Percentiles rank a stretch among this genome's conserved stretches.
phyloP scores from a whole-genome alignment of 2,888 invertebrate species.

The Acanthosoma haemorrhoidale region DNA sequence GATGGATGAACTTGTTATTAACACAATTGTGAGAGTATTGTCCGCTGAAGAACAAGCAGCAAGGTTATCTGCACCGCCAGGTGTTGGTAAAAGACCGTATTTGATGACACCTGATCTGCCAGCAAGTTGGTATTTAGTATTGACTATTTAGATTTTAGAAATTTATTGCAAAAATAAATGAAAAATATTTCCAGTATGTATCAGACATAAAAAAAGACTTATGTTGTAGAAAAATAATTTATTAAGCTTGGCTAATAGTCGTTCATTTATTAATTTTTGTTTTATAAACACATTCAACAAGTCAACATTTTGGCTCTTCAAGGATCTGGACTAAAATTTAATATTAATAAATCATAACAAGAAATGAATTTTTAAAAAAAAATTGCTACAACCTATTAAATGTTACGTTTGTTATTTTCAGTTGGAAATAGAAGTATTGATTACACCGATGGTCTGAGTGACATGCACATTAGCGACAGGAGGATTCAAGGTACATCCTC shows the following conservation, averaged over 20 bases:
- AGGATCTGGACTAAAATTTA: too few species aligned
- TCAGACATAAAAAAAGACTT: too few species aligned
- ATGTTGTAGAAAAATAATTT: too few species aligned
- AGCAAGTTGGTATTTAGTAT: conserved; percentile 15
- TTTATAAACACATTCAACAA: too few species aligned
- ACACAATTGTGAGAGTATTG: conserved; percentile 60
- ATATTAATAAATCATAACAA: too few species aligned
- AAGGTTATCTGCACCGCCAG: conserved; percentile 63
- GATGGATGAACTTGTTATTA: conserved; percentile 62
- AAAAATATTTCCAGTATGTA: too few species aligned
- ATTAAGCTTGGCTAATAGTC: too few species aligned
- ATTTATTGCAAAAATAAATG: neutral
- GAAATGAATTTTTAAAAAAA: too few species aligned
- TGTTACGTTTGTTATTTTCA: neutral
- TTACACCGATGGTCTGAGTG: neutral
- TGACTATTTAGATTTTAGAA: neutral
- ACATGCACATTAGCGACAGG: neutral
- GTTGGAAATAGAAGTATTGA: conserved; percentile 18
- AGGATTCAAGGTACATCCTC: conserved; percentile 30
- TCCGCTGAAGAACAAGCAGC: conserved; percentile 65
- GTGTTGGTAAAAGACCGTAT: conserved; percentile 66
- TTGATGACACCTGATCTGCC: conserved; percentile 31
- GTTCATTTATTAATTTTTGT: too few species aligned
- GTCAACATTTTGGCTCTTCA: too few species aligned
- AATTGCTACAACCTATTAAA: neutral